Conservation (phyloP, 2,888 invertebrate species). For the Drosophila limbata region DNA sequence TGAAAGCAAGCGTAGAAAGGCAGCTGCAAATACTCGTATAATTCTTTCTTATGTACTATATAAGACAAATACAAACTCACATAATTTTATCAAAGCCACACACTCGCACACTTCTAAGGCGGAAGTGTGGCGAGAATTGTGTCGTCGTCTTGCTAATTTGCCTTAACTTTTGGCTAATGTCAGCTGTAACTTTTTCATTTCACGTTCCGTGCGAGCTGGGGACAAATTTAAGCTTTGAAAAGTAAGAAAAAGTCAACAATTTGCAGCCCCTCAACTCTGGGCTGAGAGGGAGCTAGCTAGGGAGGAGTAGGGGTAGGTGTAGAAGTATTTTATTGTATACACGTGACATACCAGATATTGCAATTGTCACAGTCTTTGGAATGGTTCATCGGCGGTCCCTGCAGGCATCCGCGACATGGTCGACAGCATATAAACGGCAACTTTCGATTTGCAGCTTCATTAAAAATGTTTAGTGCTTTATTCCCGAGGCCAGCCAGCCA, state of each 20-base stretch:
- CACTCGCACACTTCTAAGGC: background rate
- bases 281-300: background rate
- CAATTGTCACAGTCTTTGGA: constrained; percentile 46
- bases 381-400: constrained; percentile 33
- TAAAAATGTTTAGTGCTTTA: constrained; percentile 73
- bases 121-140: constrained; percentile 26
- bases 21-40: constrained; percentile 14
- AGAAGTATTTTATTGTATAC: constrained; percentile 52
- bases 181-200: constrained; percentile 58
- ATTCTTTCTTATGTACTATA: constrained; percentile 11
- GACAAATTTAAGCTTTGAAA: constrained; percentile 63
- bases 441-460: constrained; percentile 76
- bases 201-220: constrained; percentile 33
- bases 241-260: constrained; percentile 51
- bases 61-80: constrained; percentile 11
- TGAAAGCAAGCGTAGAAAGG: constrained; percentile 11
- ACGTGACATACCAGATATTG: constrained; percentile 54
- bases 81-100: background rate
- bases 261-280: constrained; percentile 23
- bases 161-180: constrained; percentile 57
- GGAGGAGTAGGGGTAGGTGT: background rate
- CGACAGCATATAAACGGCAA: constrained; percentile 36
- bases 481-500: constrained; percentile 22
- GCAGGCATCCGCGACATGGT: constrained; percentile 19
- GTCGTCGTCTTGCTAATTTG: constrained; percentile 55